Evolutionary conservation across 2,113 vertebrate species (phyloP).

Genomic region (Craseonycteris thonglongyai): DNA sequence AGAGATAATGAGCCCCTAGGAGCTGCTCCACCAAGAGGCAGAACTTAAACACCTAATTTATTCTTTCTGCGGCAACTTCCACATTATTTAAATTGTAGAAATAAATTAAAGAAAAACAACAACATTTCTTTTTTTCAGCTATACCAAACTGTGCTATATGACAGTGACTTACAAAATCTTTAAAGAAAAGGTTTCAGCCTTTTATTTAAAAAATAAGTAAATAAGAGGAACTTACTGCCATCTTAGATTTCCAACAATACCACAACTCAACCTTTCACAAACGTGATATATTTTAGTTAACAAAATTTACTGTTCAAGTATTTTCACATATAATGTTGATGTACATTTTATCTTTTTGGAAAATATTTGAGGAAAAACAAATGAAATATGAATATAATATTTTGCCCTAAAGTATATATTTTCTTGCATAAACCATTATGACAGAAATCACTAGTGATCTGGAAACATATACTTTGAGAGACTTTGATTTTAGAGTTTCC

Average conservation of each 20-base stretch:
- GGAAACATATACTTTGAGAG: not conserved
- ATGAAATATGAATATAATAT: not conserved
- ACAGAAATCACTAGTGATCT: not conserved
- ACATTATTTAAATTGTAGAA: not conserved
- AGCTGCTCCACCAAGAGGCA: not conserved
- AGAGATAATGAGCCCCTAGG: not conserved
- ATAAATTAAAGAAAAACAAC: not conserved
- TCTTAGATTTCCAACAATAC: not conserved
- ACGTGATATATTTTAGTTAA: not conserved
- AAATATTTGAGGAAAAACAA: not conserved
- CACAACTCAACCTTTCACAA: not conserved
- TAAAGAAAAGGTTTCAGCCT: not conserved
- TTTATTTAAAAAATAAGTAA: not conserved
- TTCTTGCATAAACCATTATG: not conserved
- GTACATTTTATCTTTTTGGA: not conserved
- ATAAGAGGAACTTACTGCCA: not conserved
- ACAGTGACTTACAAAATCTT: not conserved
- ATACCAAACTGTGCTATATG: not conserved
- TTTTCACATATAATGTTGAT: not conserved
- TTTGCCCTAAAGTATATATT: not conserved
- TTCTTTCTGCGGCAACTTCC: not conserved
- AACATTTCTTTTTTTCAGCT: not conserved
- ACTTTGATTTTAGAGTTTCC: not conserved
- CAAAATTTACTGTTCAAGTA: slow-evolving; percentile 1
- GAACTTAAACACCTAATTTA: not conserved